These are phyloP conservation scores for Latrodectus hesperus DNA, from an alignment of 2,888 invertebrate genomes.

Conservation along the genomic window DNA sequence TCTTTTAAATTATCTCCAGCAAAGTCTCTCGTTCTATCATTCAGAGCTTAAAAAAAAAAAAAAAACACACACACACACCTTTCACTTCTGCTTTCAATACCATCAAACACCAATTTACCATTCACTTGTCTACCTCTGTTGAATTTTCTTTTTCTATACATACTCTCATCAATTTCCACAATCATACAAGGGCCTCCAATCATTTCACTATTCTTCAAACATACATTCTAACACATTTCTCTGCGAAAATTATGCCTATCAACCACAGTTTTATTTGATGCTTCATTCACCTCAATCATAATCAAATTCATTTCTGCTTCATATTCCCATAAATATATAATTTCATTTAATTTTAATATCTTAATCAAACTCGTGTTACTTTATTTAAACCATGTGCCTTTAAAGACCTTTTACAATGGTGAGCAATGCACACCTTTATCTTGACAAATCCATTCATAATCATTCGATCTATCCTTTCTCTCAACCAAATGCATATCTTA, in stretches of 20 bases:
- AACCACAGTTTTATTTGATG: neutral
- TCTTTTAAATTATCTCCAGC: too few relatives aligned
- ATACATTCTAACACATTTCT: neutral
- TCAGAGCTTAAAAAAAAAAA: too few relatives aligned
- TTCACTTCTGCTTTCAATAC: neutral
- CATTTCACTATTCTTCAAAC: neutral
- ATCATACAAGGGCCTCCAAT: slow-evolving; percentile 14
- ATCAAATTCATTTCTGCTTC: neutral
- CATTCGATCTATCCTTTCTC: neutral
- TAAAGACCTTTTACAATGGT: neutral
- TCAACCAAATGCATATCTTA: neutral
- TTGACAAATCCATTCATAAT: slow-evolving; percentile 4
- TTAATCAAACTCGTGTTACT: neutral
- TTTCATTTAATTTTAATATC: neutral
- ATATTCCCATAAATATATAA: neutral
- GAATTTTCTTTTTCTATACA: neutral
- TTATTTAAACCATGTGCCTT: neutral
- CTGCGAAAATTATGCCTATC: neutral
- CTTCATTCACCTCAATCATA: neutral
- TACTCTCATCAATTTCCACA: neutral
- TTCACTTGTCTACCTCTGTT: slow-evolving; percentile 4
- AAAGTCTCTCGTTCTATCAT: too few relatives aligned
- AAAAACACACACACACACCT: too few relatives aligned
- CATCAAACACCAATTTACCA: slow-evolving; percentile 4
- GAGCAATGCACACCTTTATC: neutral